phyloP scores from a whole-genome alignment of 1,140 invertebrate species.

The Eriocheir sinensis region DNA sequence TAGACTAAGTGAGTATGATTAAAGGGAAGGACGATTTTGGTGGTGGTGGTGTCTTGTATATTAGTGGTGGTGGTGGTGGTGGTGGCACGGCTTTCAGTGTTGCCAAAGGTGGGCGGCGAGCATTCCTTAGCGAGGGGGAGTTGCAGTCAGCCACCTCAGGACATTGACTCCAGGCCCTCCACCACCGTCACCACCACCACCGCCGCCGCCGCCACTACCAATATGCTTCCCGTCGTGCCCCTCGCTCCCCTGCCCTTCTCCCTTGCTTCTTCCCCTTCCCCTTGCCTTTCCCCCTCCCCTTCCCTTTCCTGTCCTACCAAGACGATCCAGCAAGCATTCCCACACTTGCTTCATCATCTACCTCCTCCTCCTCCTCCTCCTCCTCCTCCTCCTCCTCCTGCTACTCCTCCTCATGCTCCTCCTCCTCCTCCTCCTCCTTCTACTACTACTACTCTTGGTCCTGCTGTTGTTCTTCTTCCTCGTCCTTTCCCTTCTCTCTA shows the following conservation, averaged over 20 bases:
- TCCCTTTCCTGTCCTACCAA: background rate
- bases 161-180: background rate
- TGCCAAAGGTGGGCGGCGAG: background rate
- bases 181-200: slow-evolving; percentile 7
- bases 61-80: background rate
- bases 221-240: too few species aligned
- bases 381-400: too few species aligned
- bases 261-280: too few species aligned
- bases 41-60: too few species aligned
- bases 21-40: too few species aligned
- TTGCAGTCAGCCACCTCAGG: background rate
- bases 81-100: background rate
- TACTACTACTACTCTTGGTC: too few species aligned
- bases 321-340: background rate
- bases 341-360: background rate
- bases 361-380: background rate
- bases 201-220: slow-evolving; percentile 17
- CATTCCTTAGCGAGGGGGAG: background rate
- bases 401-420: too few species aligned
- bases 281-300: background rate
- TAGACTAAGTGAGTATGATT: too few species aligned
- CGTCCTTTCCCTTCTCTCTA: too few species aligned
- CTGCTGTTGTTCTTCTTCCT: too few species aligned
- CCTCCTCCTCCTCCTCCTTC: too few species aligned
- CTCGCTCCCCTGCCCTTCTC: background rate